Evolutionary conservation across 2,888 invertebrate species (phyloP).

Genomic region (Drosophila setosimentum): DNA sequence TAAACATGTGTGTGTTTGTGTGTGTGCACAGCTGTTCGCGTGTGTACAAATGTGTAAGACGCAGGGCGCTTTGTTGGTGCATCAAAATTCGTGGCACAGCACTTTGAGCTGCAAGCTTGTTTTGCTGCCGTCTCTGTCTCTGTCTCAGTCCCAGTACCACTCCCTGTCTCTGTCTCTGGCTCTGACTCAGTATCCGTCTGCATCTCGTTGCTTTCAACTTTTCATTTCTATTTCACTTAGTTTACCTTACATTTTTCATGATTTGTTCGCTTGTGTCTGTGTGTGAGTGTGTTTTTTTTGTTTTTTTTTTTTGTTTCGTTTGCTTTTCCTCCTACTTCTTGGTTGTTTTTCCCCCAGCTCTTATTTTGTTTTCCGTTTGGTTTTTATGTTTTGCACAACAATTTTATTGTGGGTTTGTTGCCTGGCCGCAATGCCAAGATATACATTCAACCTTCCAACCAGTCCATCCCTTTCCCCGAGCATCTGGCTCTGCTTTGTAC

Average conservation of each 20-base stretch:
- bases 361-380: conserved; percentile 73
- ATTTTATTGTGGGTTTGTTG: conserved; percentile 76
- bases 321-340: background rate
- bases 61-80: conserved; percentile 61
- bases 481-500: conserved; percentile 39
- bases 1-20: conserved; percentile 12
- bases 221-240: conserved; percentile 58
- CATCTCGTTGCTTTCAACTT: conserved; percentile 28
- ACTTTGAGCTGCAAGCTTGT: conserved; percentile 62
- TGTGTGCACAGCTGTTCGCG: conserved; percentile 8
- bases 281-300: background rate
- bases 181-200: conserved; percentile 19
- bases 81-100: conserved; percentile 74
- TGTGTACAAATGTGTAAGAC: conserved; percentile 37
- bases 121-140: conserved; percentile 35
- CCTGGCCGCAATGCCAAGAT: conserved; percentile 39
- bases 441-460: conserved; percentile 5
- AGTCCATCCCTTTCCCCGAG: background rate
- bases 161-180: conserved; percentile 7
- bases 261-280: conserved; percentile 45
- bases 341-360: conserved; percentile 35
- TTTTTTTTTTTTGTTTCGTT: background rate
- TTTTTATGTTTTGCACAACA: conserved; percentile 76
- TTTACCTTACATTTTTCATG: conserved; percentile 77
- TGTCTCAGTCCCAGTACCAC: conserved; percentile 15